A percentile compares a stretch with the other conserved stretches of the same genome.
These are phyloP conservation scores for Grantiella picta DNA, from an alignment of 2,113 vertebrate species.

Conservation along the genomic window DNA sequence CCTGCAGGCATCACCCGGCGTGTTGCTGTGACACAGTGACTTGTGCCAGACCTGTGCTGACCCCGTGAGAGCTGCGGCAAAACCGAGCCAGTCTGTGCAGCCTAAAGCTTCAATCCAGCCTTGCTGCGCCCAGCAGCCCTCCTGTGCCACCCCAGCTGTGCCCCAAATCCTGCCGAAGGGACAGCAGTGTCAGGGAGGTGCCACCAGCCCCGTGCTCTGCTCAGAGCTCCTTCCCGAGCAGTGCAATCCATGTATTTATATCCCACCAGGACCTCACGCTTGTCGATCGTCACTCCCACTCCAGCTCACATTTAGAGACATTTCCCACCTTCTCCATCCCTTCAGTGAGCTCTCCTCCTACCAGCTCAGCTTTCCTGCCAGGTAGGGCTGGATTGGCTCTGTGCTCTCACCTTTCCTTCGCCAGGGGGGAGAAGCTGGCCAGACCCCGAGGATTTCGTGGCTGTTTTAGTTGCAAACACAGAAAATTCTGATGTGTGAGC, in stretches of 20 bases:
- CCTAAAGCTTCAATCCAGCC: background rate
- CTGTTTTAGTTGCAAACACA: fast-evolving
- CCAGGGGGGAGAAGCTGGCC: background rate
- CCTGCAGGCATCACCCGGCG: background rate
- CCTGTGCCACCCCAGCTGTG: background rate
- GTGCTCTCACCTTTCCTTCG: background rate
- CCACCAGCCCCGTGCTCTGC: background rate
- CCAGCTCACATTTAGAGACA: background rate
- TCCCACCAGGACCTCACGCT: conserved; percentile 23
- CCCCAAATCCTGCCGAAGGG: background rate
- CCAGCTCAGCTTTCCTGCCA: background rate
- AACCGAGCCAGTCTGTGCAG: fast-evolving
- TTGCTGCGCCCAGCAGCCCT: background rate
- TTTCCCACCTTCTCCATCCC: conserved; percentile 37
- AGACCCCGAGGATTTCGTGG: fast-evolving
- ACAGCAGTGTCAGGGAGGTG: background rate
- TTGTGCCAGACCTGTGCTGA: fast-evolving
- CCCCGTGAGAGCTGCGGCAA: fast-evolving
- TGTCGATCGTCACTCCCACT: conserved; percentile 29
- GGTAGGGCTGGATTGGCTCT: background rate
- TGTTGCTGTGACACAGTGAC: background rate
- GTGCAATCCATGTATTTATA: background rate
- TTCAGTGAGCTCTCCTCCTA: background rate
- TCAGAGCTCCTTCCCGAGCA: background rate
- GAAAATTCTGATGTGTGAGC: background rate